Percentiles rank a stretch among this genome's conserved stretches.
Conservation (phyloP, 2,888 invertebrate genomes). For the Luperina testacea region DNA sequence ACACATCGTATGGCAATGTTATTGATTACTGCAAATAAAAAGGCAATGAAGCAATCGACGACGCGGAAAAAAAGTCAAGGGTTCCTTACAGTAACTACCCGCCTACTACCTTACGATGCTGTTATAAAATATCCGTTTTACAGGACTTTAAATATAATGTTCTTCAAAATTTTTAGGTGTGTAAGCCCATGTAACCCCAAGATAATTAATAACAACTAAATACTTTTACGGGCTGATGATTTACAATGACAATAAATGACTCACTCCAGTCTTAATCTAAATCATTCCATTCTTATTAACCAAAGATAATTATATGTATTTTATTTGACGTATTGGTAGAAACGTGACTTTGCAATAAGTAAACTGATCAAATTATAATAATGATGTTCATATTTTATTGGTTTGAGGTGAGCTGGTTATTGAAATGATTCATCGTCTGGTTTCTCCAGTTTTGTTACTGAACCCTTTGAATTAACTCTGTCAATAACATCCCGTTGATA, state of each 20-base stretch:
- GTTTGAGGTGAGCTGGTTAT: conserved; percentile 2
- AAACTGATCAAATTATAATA: not conserved
- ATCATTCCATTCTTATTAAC: not conserved
- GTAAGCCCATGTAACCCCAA: not conserved
- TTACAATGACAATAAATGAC: conserved; percentile 25
- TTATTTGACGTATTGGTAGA: not conserved
- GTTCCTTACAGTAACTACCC: conserved; percentile 67
- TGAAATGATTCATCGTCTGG: conserved; percentile 47
- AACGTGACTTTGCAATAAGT: conserved; percentile 17
- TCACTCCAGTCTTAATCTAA: not conserved
- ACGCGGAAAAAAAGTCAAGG: conserved; percentile 22
- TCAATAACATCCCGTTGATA: conserved; percentile 59
- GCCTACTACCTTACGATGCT: not conserved
- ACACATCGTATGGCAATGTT: conserved; percentile 75
- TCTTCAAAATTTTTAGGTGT: not conserved
- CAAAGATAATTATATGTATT: not conserved
- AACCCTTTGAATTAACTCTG: conserved; percentile 58
- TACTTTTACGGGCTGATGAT: not conserved
- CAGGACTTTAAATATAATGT: not conserved
- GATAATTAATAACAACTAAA: not conserved
- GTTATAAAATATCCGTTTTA: not conserved
- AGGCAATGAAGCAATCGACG: conserved; percentile 49
- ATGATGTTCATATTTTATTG: not conserved
- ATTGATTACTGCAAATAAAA: conserved; percentile 74
- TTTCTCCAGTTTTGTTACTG: conserved; percentile 35